Conservation (phyloP, 1,140 invertebrate genomes). For the Drosophila punjabiensis region DNA sequence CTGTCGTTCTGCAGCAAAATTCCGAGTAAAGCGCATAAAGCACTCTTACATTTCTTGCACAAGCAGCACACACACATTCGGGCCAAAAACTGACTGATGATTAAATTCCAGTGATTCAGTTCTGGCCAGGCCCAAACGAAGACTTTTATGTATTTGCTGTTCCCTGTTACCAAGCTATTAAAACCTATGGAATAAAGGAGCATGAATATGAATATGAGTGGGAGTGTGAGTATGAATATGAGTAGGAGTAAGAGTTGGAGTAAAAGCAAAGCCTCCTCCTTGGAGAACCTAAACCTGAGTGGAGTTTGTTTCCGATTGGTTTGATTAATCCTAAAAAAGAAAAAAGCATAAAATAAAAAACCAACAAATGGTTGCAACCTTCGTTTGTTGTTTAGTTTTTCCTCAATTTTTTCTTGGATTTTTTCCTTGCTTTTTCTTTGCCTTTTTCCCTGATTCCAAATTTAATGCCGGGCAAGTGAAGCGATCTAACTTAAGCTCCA, state of each 20-base stretch:
- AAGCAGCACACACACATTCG: conserved; percentile 6
- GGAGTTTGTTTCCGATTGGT: conserved; percentile 35
- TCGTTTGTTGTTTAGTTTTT: background rate
- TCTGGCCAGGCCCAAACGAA: conserved; percentile 19
- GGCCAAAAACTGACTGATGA: conserved; percentile 51
- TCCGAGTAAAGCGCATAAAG: conserved; percentile 61
- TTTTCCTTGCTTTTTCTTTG: background rate
- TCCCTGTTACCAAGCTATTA: conserved; percentile 9
- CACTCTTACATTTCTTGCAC: conserved; percentile 22
- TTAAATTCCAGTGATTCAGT: conserved; percentile 76
- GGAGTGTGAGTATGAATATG: background rate
- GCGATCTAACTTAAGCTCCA: conserved; percentile 11
- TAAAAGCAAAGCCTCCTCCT: background rate
- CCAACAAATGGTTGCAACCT: background rate
- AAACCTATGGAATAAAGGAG: conserved; percentile 6
- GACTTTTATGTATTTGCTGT: background rate
- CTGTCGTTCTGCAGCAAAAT: conserved; percentile 48
- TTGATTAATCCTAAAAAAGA: conserved; percentile 26
- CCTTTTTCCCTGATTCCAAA: background rate
- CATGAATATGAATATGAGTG: background rate
- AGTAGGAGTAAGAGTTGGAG: background rate
- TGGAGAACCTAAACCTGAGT: conserved; percentile 8
- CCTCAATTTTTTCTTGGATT: background rate
- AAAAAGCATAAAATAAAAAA: background rate
- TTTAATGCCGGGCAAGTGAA: conserved; percentile 7